Conservation (phyloP, 37 sponge, comb jelly and placozoan genomes). For the Bolinopsis microptera region DNA sequence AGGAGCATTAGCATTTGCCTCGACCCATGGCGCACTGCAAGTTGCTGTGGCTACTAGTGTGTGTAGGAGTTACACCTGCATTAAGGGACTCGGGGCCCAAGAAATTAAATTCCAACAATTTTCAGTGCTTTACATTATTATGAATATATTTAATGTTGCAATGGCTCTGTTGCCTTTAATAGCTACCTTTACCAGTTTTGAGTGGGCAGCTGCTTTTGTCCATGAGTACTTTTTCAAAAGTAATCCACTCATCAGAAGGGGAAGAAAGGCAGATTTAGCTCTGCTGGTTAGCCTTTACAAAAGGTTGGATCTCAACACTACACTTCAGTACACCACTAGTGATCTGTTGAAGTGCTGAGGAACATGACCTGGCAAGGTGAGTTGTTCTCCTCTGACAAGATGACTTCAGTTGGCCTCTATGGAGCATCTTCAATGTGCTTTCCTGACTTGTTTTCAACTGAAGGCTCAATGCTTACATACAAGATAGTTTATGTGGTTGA, state of each 20-base stretch:
- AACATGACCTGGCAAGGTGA: neutral
- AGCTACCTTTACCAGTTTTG: neutral
- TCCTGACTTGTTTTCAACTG: neutral
- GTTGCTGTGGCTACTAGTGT: neutral
- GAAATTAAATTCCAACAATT: neutral
- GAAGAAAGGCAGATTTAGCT: neutral
- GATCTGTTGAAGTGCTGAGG: neutral
- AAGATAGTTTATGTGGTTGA: neutral
- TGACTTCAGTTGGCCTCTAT: neutral
- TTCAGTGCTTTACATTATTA: too few relatives aligned
- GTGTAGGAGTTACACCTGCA: neutral
- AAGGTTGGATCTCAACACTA: neutral
- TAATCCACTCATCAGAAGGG: neutral
- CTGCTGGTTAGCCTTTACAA: neutral
- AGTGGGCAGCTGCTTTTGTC: neutral
- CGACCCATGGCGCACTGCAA: conserved; percentile 13
- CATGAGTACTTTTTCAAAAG: neutral
- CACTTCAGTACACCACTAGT: neutral
- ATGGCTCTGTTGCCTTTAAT: neutral
- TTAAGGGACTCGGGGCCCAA: neutral
- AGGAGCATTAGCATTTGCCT: neutral
- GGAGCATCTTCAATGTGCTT: neutral
- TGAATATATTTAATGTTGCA: neutral
- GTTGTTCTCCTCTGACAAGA: neutral
- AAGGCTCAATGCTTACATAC: neutral